These are phyloP conservation scores for Caenorhabditis sulstoni DNA, from an alignment of 2,888 invertebrate genomes.

Conservation along the genomic window DNA sequence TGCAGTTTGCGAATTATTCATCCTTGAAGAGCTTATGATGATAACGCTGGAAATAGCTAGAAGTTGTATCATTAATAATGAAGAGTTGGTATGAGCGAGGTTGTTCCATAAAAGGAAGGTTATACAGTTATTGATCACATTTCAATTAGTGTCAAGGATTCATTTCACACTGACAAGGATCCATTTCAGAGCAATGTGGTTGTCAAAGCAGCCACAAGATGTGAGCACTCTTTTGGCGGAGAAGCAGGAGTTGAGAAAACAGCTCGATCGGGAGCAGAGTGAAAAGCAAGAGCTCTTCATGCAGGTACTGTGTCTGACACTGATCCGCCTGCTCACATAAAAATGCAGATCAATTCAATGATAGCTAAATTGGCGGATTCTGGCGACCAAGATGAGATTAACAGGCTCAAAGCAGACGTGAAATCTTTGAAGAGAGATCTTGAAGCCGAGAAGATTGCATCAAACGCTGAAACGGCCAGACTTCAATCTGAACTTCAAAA, in stretches of 20 bases:
- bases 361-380: constrained; percentile 76
- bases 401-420: constrained; percentile 57
- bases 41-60: too few species aligned
- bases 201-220: constrained; percentile 74
- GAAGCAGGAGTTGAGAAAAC: constrained; percentile 76
- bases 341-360: constrained; percentile 74
- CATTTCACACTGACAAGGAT: too few species aligned
- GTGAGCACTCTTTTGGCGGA: constrained; percentile 74
- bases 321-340: too few species aligned
- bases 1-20: constrained; percentile 33
- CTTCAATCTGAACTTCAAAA: constrained; percentile 42
- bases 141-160: too few species aligned
- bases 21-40: background rate
- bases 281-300: constrained; percentile 79
- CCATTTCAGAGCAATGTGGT: constrained; percentile 68
- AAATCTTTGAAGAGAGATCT: constrained; percentile 39
- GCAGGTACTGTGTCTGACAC: constrained; percentile 65
- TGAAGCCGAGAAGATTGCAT: constrained; percentile 37
- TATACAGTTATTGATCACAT: too few species aligned
- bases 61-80: too few species aligned
- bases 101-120: too few species aligned
- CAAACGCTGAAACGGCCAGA: constrained; percentile 27
- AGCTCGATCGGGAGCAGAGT: constrained; percentile 77
- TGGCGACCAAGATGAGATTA: constrained; percentile 57
- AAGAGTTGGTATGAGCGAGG: too few species aligned